Conservation (phyloP, 2,888 invertebrate genomes). For the Labia minor region DNA sequence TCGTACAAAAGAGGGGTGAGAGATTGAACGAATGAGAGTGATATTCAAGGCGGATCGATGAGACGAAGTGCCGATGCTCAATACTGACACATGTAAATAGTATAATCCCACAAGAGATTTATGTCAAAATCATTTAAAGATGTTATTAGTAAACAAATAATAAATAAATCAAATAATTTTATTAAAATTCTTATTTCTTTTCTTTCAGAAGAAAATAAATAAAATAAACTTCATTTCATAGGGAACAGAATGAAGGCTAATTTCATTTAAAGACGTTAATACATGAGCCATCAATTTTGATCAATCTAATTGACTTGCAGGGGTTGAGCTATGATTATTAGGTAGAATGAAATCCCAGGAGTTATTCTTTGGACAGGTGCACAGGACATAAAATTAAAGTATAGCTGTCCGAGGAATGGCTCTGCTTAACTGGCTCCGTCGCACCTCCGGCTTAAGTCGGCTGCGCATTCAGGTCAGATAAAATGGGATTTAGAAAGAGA, state of each 20-base stretch:
- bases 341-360: not conserved
- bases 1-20: too few relatives aligned
- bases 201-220: not conserved
- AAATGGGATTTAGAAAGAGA: not conserved
- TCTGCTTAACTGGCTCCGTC: not conserved
- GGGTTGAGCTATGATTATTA: not conserved
- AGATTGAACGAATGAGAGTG: too few relatives aligned
- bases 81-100: not conserved
- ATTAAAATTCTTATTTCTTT: not conserved
- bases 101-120: not conserved
- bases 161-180: not conserved
- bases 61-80: not conserved
- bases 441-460: not conserved
- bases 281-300: too few relatives aligned
- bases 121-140: not conserved
- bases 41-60: not conserved
- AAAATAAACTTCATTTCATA: too few relatives aligned
- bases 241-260: not conserved
- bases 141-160: not conserved
- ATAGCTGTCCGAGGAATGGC: not conserved
- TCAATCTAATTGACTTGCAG: too few relatives aligned
- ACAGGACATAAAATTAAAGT: not conserved
- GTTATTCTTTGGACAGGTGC: not conserved
- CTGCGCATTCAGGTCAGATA: not conserved
- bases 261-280: not conserved